Evolutionary conservation across 2,888 invertebrate species (phyloP).

Genomic region (Enchytraeus crypticus): DNA sequence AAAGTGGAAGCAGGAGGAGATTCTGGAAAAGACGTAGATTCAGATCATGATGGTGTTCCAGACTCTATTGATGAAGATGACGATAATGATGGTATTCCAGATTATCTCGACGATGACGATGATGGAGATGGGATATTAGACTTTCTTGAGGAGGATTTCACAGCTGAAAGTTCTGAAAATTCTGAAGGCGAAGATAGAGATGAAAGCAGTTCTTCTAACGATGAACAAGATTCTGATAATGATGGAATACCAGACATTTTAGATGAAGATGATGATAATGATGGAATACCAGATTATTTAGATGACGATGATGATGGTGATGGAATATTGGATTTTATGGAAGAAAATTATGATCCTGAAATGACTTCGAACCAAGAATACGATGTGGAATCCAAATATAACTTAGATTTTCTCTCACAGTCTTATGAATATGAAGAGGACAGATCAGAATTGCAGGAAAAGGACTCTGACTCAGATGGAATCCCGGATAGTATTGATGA

Average conservation of each 20-base stretch:
- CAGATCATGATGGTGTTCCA: constrained; percentile 33
- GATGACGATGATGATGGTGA: too few relatives aligned
- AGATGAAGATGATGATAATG: constrained; percentile 25
- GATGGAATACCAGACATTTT: constrained; percentile 24
- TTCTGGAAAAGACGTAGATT: constrained; percentile 7
- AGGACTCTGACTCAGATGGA: background rate
- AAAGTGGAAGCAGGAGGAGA: background rate
- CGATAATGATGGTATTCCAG: constrained; percentile 19
- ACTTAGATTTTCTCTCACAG: too few relatives aligned
- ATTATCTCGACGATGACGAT: constrained; percentile 6
- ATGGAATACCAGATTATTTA: constrained; percentile 2
- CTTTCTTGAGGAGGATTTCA: constrained; percentile 12
- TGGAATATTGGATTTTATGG: constrained; percentile 21
- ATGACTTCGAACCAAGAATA: constrained; percentile 19
- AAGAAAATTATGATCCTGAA: constrained; percentile 19
- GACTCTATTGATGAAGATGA: constrained; percentile 28
- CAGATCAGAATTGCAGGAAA: background rate
- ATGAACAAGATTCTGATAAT: constrained; percentile 7
- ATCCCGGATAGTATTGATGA: constrained; percentile 6
- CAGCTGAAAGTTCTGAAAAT: constrained; percentile 11
- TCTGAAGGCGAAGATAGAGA: constrained; percentile 12
- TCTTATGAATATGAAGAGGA: background rate
- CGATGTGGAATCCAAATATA: too few relatives aligned
- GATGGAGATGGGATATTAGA: constrained; percentile 3
- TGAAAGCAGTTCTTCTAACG: constrained; percentile 3